These are phyloP conservation scores for Melieria omissa DNA, from an alignment of 2,888 invertebrate species.

Conservation along the genomic window DNA sequence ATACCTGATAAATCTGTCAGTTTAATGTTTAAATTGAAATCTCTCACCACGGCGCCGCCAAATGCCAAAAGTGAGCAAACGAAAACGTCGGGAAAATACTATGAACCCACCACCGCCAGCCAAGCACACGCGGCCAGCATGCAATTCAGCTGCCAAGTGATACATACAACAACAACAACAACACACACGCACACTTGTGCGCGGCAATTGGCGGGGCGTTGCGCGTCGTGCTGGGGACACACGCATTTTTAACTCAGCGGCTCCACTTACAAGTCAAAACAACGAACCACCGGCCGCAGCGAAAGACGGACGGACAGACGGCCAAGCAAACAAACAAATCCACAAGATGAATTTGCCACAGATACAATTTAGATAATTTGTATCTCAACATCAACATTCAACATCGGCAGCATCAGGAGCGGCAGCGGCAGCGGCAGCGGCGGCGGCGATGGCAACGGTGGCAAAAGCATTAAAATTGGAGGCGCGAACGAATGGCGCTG, in stretches of 20 bases:
- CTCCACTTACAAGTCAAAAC: slow-evolving; percentile 23
- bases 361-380: slow-evolving; percentile 63
- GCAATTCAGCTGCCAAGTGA: no score
- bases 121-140: no score
- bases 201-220: background rate
- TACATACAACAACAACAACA: slow-evolving; percentile 38
- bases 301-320: slow-evolving; percentile 11
- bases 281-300: slow-evolving; percentile 7
- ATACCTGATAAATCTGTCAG: slow-evolving; percentile 65
- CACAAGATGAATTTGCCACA: slow-evolving; percentile 56
- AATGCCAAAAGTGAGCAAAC: slow-evolving; percentile 25
- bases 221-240: background rate
- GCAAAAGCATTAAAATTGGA: background rate
- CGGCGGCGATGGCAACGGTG: background rate
- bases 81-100: slow-evolving; percentile 15
- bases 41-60: slow-evolving; percentile 54
- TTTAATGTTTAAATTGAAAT: slow-evolving; percentile 55
- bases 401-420: slow-evolving; percentile 13
- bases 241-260: slow-evolving; percentile 4
- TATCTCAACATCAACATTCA: slow-evolving; percentile 57
- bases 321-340: slow-evolving; percentile 42
- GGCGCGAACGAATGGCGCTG: background rate
- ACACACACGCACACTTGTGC: background rate
- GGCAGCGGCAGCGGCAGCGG: background rate
- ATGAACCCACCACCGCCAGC: slow-evolving; percentile 15